phyloP scores from a whole-genome alignment of 1,140 invertebrate genomes.

The Mizuhopecten yessoensis region DNA sequence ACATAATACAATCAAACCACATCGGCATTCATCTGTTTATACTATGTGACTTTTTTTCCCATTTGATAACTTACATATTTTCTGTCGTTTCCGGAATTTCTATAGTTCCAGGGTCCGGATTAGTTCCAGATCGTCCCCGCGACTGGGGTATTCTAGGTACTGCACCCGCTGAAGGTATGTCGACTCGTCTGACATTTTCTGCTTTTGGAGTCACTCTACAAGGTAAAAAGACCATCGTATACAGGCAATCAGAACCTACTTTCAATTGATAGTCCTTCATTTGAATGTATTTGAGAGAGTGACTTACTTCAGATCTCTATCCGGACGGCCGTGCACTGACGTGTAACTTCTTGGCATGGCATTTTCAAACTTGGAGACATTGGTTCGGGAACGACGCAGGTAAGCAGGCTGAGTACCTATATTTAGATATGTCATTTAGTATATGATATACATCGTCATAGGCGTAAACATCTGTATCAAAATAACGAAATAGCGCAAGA shows the following conservation, averaged over 20 bases:
- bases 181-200: conserved; percentile 62
- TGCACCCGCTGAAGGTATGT: conserved; percentile 55
- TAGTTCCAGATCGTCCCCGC: conserved; percentile 11
- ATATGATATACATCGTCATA: background rate
- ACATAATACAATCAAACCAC: too few species aligned
- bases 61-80: conserved; percentile 17
- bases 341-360: conserved; percentile 44
- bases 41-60: too few species aligned
- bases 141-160: conserved; percentile 27
- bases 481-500: background rate
- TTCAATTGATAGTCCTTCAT: background rate
- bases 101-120: conserved; percentile 35
- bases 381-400: conserved; percentile 57
- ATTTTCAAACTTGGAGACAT: conserved; percentile 56
- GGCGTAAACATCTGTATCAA: background rate
- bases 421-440: background rate
- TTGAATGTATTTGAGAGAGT: background rate
- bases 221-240: background rate
- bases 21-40: too few species aligned
- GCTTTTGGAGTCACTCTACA: conserved; percentile 54
- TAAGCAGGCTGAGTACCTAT: conserved; percentile 60
- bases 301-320: conserved; percentile 59
- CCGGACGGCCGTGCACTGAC: conserved; percentile 36
- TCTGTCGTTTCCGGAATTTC: conserved; percentile 20
- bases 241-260: too few species aligned